Percentiles rank a stretch among this genome's conserved stretches.
phyloP scores from a whole-genome alignment of 2,797 vertebrate species.

The Acomys russatus region DNA sequence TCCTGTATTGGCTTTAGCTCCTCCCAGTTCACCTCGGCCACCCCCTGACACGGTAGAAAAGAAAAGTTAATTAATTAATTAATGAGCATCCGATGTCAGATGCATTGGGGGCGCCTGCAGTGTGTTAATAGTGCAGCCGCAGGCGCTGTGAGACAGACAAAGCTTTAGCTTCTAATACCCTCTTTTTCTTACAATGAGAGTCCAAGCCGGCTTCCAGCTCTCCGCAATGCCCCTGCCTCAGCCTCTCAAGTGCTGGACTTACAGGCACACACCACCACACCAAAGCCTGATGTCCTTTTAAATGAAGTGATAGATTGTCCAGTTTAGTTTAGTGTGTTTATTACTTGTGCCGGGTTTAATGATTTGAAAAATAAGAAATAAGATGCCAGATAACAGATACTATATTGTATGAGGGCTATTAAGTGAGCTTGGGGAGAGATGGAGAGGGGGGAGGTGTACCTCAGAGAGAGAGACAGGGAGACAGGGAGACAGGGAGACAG shows the following conservation, averaged over 20 bases:
- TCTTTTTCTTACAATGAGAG: not conserved
- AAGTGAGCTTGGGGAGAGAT: no score
- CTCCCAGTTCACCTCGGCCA: not conserved
- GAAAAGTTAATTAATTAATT: no score
- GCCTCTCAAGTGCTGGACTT: not conserved
- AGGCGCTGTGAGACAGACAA: not conserved
- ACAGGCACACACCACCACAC: not conserved
- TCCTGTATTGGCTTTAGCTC: not conserved
- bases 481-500: no score
- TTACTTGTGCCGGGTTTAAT: not conserved
- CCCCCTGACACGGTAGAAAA: no score
- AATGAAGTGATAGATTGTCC: not conserved
- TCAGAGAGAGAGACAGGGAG: no score
- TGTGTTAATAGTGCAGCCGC: not conserved
- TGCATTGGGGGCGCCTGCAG: no score
- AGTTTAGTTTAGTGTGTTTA: not conserved
- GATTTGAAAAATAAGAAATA: no score
- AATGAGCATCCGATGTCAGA: not conserved
- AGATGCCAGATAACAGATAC: no score
- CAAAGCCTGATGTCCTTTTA: not conserved
- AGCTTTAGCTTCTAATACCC: not conserved
- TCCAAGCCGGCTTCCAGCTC: not conserved
- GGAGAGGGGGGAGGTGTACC: no score
- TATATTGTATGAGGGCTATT: no score
- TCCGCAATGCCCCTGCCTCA: not conserved